Base-by-base conservation (phyloP, 1,140 invertebrate species). In the Meteorus sp. region DNA sequence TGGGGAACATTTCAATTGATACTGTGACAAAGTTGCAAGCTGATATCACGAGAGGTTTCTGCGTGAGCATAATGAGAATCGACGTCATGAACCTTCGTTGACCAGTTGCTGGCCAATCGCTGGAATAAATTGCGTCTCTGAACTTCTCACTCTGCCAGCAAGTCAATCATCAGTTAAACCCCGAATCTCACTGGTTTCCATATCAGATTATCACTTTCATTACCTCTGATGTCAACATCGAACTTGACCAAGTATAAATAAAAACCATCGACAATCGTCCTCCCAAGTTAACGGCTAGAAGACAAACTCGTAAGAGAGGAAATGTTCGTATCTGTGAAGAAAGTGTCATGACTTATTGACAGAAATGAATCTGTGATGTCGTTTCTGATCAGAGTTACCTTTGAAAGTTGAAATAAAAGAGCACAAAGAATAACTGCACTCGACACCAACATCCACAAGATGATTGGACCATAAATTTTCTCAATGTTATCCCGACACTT, bases 361-460 rank as follows among this genome's bases (percentile, higher is more conserved):
- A n/a, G 27, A 4, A 39, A 39, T 15, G 13, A 39, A 39, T 39
- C 8, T n/a, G 15, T n/a, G 13, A 39, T 5, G 7, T 19, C 19
- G 3, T 17, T 56, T 8, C 19, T 7, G 22, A n/a, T 31, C n/a
- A n/a, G n/a, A n/a, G 48, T 59, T 59, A 72, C 70, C 59, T 68
- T 60, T 8, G 65, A 41, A 2, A 57, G 17, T 56, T 72, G 70
- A 51, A 65, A 72, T 25, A 68, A 59, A n/a, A 70, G 11, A 2
- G 59, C 44, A 29, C 70, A 72, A 7, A 70, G 56, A 2, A 65
- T 25, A 5, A 65, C 17, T n/a, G 68, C 65, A 31, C 60, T 67
- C 0, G 65, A 58, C 8, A 65, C 1, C 1, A 59, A 53, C 1
- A 63, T 45, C 50, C 64, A 65, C 2, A 70, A 3, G 2, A 67